Percentiles rank a stretch among this genome's conserved stretches.
Evolutionary conservation across 30 jellyfish, hydroid and myxozoan species (phyloP).

Genomic region (Hydra vulgaris): DNA sequence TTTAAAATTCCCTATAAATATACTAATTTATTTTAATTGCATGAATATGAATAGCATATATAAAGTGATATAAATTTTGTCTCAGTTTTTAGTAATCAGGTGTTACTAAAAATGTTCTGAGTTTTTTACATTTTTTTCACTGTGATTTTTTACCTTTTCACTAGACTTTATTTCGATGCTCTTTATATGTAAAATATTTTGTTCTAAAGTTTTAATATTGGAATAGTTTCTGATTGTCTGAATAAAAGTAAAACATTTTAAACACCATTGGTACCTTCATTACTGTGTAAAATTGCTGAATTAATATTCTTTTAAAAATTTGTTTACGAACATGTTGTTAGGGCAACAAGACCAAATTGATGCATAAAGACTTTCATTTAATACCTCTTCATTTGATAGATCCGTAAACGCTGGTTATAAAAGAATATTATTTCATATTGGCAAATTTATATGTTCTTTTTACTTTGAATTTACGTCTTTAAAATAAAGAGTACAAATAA

Average conservation of each 20-base stretch:
- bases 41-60: too few relatives aligned
- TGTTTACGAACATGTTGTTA: background rate
- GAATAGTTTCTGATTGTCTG: background rate
- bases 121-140: too few relatives aligned
- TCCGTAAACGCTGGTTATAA: background rate
- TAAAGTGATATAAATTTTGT: too few relatives aligned
- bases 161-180: background rate
- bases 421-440: too few relatives aligned
- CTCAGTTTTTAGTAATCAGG: too few relatives aligned
- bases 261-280: background rate
- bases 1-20: too few relatives aligned
- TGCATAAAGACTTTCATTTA: background rate
- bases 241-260: background rate
- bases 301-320: background rate
- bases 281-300: background rate
- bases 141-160: background rate
- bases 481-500: background rate
- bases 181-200: background rate
- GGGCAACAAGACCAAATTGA: background rate
- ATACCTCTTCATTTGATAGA: background rate
- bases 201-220: background rate
- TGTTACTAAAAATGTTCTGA: too few relatives aligned
- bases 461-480: background rate
- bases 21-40: too few relatives aligned
- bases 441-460: background rate